A percentile compares a stretch with the other conserved stretches of the same genome.
These are phyloP conservation scores for Lochmaea capreae DNA, from an alignment of 2,888 invertebrate genomes.

Conservation along the genomic window DNA sequence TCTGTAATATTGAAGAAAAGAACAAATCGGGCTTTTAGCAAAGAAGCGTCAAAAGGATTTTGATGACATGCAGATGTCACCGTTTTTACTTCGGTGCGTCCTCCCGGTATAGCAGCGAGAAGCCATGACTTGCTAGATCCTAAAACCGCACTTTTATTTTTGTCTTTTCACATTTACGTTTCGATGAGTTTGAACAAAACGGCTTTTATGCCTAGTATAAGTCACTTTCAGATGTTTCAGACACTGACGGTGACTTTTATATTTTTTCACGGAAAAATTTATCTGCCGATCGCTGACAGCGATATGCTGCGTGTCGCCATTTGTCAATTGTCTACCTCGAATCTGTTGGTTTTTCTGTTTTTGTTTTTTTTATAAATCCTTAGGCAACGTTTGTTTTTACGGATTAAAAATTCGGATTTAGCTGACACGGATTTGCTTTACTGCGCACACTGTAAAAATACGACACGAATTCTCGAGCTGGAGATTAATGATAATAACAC, in stretches of 20 bases:
- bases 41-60: constrained; percentile 43
- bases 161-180: constrained; percentile 42
- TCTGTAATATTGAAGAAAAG: constrained; percentile 12
- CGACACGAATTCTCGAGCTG: not conserved
- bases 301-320: constrained; percentile 25
- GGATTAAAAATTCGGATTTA: constrained; percentile 3
- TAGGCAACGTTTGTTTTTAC: not conserved
- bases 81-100: constrained; percentile 36
- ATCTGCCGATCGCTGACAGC: constrained; percentile 32
- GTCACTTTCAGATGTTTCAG: constrained; percentile 39
- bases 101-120: constrained; percentile 29
- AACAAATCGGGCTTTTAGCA: constrained; percentile 43
- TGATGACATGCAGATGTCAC: constrained; percentile 47
- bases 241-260: constrained; percentile 34
- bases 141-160: constrained; percentile 42
- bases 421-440: not conserved
- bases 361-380: not conserved
- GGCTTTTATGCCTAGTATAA: constrained; percentile 41
- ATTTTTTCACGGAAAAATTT: constrained; percentile 31
- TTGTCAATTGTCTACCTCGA: constrained; percentile 23
- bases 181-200: constrained; percentile 43
- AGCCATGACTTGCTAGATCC: constrained; percentile 27
- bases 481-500: not conserved
- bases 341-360: constrained; percentile 17
- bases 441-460: not conserved